These are phyloP conservation scores for Synchiropus splendidus DNA, from an alignment of 2,113 vertebrate genomes.

Conservation along the genomic window DNA sequence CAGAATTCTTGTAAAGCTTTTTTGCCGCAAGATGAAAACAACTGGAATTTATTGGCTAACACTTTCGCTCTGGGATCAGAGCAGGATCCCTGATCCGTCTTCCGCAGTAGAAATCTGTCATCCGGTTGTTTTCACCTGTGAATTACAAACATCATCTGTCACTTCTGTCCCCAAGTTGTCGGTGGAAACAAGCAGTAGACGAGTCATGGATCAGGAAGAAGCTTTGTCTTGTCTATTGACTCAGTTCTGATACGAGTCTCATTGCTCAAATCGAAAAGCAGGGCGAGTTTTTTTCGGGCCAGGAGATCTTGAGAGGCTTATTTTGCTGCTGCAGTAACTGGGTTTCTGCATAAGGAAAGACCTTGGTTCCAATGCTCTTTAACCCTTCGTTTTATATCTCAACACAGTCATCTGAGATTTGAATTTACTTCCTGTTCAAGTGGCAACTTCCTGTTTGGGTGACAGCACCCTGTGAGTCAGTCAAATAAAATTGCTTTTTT, in stretches of 20 bases:
- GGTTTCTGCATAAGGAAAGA: slow-evolving; percentile 7
- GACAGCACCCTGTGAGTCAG: no score
- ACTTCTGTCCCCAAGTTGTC: slow-evolving; percentile 32
- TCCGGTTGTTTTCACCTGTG: slow-evolving; percentile 40
- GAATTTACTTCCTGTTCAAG: no score
- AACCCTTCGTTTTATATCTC: no score
- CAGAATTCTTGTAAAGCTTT: no score
- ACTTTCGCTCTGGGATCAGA: no score
- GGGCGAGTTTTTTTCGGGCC: slow-evolving; percentile 12
- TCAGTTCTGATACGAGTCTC: slow-evolving; percentile 17
- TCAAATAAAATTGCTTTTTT: no score
- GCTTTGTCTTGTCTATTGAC: slow-evolving; percentile 6
- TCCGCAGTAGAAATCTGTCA: slow-evolving; percentile 29
- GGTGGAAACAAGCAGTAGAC: slow-evolving; percentile 18
- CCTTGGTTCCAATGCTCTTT: no score
- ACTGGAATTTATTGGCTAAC: no score
- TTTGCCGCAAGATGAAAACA: no score
- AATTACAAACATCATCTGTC: slow-evolving; percentile 38
- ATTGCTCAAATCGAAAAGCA: slow-evolving; percentile 23
- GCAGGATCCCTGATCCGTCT: slow-evolving; percentile 2
- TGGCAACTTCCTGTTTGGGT: no score
- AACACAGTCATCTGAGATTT: no score
- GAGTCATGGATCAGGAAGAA: slow-evolving; percentile 27
- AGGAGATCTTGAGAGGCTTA: background rate
- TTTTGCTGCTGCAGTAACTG: slow-evolving; percentile 10